Conservation (phyloP, 1,140 invertebrate species). For the Solenopsis fugax region DNA sequence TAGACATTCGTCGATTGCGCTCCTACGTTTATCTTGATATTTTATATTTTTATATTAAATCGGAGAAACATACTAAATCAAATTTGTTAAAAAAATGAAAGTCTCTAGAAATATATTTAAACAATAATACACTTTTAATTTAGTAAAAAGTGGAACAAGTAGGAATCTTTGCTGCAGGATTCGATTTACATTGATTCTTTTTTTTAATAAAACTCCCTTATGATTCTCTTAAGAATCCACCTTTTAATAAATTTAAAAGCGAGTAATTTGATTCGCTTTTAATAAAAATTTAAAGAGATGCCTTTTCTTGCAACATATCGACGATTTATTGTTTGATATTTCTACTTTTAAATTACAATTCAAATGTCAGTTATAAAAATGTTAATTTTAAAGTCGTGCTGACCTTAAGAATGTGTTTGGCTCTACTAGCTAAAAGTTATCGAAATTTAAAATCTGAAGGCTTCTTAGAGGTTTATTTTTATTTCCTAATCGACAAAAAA, state of each 20-base stretch:
- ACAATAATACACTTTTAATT: not conserved
- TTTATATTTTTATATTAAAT: not conserved
- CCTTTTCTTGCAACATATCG: not conserved
- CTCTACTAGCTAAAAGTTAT: too few species aligned
- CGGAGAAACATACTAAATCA: not conserved
- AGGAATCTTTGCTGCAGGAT: not conserved
- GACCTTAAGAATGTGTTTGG: not conserved
- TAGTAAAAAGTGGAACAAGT: not conserved
- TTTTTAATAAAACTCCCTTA: not conserved
- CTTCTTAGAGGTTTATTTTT: too few species aligned
- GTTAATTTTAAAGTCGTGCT: not conserved
- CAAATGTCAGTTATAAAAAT: not conserved
- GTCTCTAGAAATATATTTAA: not conserved
- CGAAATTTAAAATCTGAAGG: too few species aligned
- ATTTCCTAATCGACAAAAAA: too few species aligned
- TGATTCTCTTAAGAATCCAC: too few species aligned
- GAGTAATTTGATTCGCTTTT: not conserved
- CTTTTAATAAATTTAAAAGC: too few species aligned
- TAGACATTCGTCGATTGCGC: not conserved
- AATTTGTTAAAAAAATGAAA: not conserved
- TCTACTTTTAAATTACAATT: not conserved
- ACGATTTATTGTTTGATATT: not conserved
- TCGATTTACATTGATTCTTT: not conserved
- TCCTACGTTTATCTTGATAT: not conserved
- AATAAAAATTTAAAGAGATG: not conserved